Base-by-base conservation (phyloP, 2,797 vertebrate species). In the Gallinago stenura region DNA sequence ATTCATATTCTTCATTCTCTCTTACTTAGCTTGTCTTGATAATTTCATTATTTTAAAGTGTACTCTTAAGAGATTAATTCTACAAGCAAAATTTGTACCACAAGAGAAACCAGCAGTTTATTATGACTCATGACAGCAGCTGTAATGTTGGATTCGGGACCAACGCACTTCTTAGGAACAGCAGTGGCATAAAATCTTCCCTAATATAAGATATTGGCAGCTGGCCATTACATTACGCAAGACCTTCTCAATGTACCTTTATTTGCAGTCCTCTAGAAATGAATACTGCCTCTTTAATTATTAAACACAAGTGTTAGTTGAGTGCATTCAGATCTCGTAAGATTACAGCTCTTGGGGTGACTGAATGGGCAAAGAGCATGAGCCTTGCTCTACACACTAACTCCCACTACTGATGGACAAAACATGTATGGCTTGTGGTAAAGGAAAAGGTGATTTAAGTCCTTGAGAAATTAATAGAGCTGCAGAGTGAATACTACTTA, bases 401-500 rank as follows among this genome's bases (percentile, higher is more conserved):
- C 83, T 92, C 90, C 78, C 76, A 77, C 79, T 77, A 58, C 43
- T 33, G 92, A 68, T 89, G 91, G 90, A 91, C 71, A 94, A 95
- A 94, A 83, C 62, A 88, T 43, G 77, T 81, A 94, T 3, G 6
- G 84, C 89, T 93, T 87, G 80, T 58, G 95, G 95, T 85, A 93
- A 92, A 92, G 84, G 87, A 96, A 80, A 85, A 93, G 53, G 95
- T 97, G 97, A 95, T 75, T 96, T 64, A 92, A 98, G 80, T 90
- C 94, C 90, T 97, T 70, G 15, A 90, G 60, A 95, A 95, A 93
- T 89, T 76, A 95, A 97, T 3, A 94, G 91, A 97, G 85, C 45
- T 85, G 82, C 90, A 89, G 76, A 95, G 51, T 83, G 94, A 96
- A 87, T 77, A 95, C 98, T 99, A 99, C 99, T 99, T 99, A 99